Evolutionary conservation across 2,113 vertebrate species (phyloP).

Genomic region (Todiramphus chloris): DNA sequence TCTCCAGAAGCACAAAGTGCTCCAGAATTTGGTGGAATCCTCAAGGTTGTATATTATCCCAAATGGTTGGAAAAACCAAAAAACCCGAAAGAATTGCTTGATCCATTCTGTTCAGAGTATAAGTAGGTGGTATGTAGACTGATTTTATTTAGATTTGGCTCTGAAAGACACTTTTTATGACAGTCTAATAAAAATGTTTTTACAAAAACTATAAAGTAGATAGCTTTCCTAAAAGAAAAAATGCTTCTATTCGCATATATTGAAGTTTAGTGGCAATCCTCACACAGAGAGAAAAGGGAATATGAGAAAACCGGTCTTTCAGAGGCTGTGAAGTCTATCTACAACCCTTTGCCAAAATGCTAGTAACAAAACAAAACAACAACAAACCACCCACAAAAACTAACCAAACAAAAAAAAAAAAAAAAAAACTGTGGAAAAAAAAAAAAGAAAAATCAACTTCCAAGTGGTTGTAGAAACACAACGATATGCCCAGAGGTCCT

Average conservation of each 20-base stretch:
- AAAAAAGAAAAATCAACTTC: not conserved
- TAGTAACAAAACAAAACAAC: not conserved
- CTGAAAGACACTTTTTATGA: not conserved
- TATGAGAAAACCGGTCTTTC: not conserved
- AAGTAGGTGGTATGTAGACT: not conserved
- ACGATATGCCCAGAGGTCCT: not conserved
- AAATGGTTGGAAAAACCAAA: fast-evolving
- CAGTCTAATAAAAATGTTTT: not conserved
- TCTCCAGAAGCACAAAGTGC: not conserved
- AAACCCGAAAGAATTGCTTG: not conserved
- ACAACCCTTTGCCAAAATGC: not conserved
- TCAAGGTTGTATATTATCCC: not conserved
- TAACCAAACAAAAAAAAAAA: no score
- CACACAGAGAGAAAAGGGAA: not conserved
- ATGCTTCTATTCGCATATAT: not conserved
- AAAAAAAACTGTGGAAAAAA: no score
- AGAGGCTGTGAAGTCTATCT: not conserved
- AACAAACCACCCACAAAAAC: no score
- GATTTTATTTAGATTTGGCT: not conserved
- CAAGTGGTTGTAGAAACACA: not conserved
- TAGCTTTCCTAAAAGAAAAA: not conserved
- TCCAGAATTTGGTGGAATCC: not conserved
- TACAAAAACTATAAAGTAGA: not conserved
- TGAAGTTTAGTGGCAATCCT: not conserved
- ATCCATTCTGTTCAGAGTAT: not conserved